phyloP scores from a whole-genome alignment of 2,888 invertebrate species.

The Orthosia gracilis region DNA sequence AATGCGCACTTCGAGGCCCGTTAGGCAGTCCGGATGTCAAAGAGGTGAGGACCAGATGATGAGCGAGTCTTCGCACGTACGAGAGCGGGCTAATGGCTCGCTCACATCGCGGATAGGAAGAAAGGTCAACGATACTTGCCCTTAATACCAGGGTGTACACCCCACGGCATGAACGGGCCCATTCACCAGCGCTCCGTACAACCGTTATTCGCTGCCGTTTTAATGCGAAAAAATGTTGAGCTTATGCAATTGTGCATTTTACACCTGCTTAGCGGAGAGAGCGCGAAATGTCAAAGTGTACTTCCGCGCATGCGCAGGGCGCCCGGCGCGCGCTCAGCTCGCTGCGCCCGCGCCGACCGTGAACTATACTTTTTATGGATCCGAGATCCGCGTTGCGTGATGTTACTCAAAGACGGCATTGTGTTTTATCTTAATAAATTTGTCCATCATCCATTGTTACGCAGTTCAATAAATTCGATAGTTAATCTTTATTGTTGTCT shows the following conservation, averaged over 20 bases:
- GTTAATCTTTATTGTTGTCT: conserved; percentile 65
- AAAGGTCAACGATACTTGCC: conserved; percentile 79
- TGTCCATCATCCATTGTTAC: conserved; percentile 73
- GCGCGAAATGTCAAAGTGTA: conserved; percentile 85
- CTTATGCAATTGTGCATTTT: conserved; percentile 74
- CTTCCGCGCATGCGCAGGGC: conserved; percentile 76
- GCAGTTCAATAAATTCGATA: conserved; percentile 65
- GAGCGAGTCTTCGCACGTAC: conserved; percentile 76
- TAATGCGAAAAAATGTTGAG: conserved; percentile 79
- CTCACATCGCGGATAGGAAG: conserved; percentile 64
- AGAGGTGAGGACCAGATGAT: conserved; percentile 81
- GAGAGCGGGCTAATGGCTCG: conserved; percentile 66
- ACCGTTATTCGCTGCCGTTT: conserved; percentile 81
- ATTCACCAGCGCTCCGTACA: conserved; percentile 75
- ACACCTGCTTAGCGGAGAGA: conserved; percentile 83
- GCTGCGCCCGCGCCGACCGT: conserved; percentile 78
- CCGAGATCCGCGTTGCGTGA: conserved; percentile 84
- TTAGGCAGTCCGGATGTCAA: conserved; percentile 83
- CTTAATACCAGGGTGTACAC: conserved; percentile 76
- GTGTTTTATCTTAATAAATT: conserved; percentile 76
- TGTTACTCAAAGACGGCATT: conserved; percentile 78
- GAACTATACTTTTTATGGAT: conserved; percentile 87
- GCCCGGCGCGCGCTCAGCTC: conserved; percentile 64
- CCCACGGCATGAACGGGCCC: conserved; percentile 75
- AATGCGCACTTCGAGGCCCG: conserved; percentile 73